Evolutionary conservation across 2,888 invertebrate species (phyloP), one percentile per base, ranked within the genome.

Genomic region (Parnassius mnemosyne): DNA sequence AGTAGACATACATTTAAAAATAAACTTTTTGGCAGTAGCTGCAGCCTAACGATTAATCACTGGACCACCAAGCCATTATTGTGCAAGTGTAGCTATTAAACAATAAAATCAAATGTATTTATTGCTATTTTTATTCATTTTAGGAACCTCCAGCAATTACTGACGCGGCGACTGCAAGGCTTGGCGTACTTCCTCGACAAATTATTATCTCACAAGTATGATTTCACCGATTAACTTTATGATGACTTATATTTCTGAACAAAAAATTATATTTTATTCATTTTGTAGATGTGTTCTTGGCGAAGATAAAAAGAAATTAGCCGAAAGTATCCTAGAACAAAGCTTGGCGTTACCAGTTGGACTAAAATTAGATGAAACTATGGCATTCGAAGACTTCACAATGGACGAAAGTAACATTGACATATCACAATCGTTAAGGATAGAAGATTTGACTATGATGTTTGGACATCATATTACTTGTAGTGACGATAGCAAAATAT

Each of bases 141-240:
- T 72, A 92, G 92, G 49, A 91, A 91, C 70, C 80, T 92, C 9
- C 89, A 92, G 66, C 84, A 92, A 61, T 73, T 94, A 62, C 79
- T 95, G 52, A 93, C 93, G 34, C 89, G 86, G 5, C 90, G 94
- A 46, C 82, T 95, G 57, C 94, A 94, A 80, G 95, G 95, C 70
- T 80, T 95, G 65, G 93, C 94, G 0, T 89, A 92, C 71, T 95
- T 95, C 75, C 81, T 95, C 69, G 94, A 94, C 68, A 93, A 94
- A 64, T 80, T 95, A 46, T 79, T 95, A 34, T 92, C 92, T 63
- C 93, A 94, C 70, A 94, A 93, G 89, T 92, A 85, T 73, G 92
- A 92, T 16, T 57, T 5, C 13, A 16, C 16, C 16, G 25, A 16
- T 46, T 52, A 42, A 10, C n/a, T 51, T 46, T 9, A 43, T 53